Conservation (phyloP, 2,113 vertebrate genomes). For the Grammomys surdaster region DNA sequence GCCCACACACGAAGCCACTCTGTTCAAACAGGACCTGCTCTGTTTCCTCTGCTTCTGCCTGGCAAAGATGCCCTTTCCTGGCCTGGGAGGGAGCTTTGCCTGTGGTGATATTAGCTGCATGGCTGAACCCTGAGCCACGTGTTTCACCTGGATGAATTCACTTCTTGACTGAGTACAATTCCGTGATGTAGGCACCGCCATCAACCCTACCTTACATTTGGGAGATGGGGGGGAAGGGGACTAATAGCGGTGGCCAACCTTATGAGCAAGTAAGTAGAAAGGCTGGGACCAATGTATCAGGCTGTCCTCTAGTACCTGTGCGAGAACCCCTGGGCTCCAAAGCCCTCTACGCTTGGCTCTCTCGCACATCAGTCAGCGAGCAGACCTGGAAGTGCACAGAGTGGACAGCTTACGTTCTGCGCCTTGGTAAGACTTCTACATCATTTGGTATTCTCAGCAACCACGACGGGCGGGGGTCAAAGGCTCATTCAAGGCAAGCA, state of each 20-base stretch:
- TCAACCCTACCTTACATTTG: not conserved
- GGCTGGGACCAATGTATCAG: not conserved
- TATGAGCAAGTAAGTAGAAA: not conserved
- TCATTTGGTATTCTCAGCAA: constrained; percentile 26
- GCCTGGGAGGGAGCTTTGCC: not conserved
- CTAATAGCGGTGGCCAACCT: not conserved
- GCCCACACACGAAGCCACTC: not conserved
- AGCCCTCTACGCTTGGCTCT: not conserved
- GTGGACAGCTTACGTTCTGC: not conserved
- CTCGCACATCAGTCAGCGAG: not conserved
- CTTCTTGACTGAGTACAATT: not conserved
- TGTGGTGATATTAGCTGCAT: not conserved
- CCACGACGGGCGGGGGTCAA: not conserved
- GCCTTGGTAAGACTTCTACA: not conserved
- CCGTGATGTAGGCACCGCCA: not conserved
- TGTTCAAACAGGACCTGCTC: not conserved
- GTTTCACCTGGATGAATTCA: constrained; percentile 30
- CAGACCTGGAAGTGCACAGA: not conserved
- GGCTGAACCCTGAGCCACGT: not conserved
- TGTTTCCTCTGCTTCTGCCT: not conserved
- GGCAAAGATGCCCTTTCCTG: not conserved
- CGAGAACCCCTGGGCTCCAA: not conserved
- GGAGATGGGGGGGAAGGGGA: constrained; percentile 39
- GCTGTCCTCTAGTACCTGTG: not conserved
- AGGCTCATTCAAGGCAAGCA: not conserved